Percentiles rank a stretch among this genome's conserved stretches.
These are phyloP conservation scores for Stichodactyla mertensii DNA, from an alignment of 64 coral and sea anemone genomes.

Conservation along the genomic window DNA sequence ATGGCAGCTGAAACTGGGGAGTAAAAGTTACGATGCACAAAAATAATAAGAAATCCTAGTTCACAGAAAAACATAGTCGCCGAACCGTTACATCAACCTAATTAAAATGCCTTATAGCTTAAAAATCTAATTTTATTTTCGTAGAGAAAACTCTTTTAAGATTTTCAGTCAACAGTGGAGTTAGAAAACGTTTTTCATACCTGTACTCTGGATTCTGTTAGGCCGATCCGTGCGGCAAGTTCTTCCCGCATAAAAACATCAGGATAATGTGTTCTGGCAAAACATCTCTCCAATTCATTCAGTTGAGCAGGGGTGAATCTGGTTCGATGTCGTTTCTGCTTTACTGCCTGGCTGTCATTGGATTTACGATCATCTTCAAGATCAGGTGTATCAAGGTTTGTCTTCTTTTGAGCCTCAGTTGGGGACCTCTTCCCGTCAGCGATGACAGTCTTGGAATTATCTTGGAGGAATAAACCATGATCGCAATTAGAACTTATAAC, in stretches of 20 bases:
- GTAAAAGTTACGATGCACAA: neutral
- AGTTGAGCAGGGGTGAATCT: conserved; percentile 94
- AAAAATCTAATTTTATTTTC: conserved; percentile 78
- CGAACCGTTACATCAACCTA: conserved; percentile 93
- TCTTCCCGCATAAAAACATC: conserved; percentile 99
- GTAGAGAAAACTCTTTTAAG: conserved; percentile 45
- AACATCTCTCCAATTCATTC: conserved; percentile 94
- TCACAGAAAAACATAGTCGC: neutral
- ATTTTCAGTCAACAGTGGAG: conserved; percentile 24
- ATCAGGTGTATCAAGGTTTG: conserved; percentile 71
- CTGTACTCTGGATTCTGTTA: conserved; percentile 98
- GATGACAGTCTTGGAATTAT: conserved; percentile 82
- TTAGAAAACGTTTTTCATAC: conserved; percentile 59
- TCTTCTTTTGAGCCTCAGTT: conserved; percentile 66
- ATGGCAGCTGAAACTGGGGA: neutral
- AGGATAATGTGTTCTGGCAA: conserved; percentile 90
- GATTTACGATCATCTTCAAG: conserved; percentile 88
- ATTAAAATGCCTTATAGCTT: conserved; percentile 78
- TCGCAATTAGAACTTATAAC: conserved; percentile 93
- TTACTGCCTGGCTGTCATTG: conserved; percentile 74
- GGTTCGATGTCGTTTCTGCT: conserved; percentile 98
- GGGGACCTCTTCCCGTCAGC: conserved; percentile 89
- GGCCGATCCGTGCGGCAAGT: conserved; percentile 83
- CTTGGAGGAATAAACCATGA: conserved; percentile 72
- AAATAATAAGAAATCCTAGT: neutral